Evolutionary conservation across 2,797 vertebrate species (phyloP).

Genomic region (Takifugu rubripes): DNA sequence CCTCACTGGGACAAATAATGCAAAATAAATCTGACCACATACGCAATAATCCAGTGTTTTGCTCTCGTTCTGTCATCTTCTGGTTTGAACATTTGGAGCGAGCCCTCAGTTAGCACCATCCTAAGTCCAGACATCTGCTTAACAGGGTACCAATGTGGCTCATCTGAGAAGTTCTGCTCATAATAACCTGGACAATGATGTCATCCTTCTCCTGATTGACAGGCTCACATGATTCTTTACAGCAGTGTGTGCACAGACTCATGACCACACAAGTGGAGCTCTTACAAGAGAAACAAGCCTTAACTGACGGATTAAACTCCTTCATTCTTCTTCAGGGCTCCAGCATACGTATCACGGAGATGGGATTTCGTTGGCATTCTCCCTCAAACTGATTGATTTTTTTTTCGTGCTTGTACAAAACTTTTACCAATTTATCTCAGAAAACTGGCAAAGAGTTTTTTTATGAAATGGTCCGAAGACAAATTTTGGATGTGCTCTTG

Average conservation of each 20-base stretch:
- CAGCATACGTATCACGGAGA: conserved; percentile 15
- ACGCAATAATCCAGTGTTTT: conserved; percentile 8
- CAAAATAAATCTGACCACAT: no score
- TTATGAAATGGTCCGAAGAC: conserved; percentile 41
- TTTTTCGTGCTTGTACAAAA: neutral
- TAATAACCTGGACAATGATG: conserved; percentile 1
- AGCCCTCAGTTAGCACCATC: no score
- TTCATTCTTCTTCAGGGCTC: conserved; percentile 17
- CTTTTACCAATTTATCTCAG: neutral
- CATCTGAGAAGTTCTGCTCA: conserved; percentile 9
- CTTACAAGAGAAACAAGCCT: neutral
- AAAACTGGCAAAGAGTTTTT: conserved; percentile 22
- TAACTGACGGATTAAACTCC: conserved; percentile 5
- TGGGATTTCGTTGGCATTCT: conserved; percentile 1
- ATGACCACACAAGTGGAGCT: neutral
- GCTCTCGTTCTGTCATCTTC: no score
- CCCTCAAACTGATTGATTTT: neutral
- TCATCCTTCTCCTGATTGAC: conserved; percentile 43
- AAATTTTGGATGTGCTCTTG: conserved; percentile 72
- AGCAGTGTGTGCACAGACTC: conserved; percentile 13
- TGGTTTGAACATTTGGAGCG: no score
- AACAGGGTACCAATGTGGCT: no score
- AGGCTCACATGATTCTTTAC: conserved; percentile 42
- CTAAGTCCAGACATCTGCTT: no score
- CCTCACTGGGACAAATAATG: conserved; percentile 51